phyloP scores from a whole-genome alignment of 2,888 invertebrate species.

The Parapristionchus giblindavisi region DNA sequence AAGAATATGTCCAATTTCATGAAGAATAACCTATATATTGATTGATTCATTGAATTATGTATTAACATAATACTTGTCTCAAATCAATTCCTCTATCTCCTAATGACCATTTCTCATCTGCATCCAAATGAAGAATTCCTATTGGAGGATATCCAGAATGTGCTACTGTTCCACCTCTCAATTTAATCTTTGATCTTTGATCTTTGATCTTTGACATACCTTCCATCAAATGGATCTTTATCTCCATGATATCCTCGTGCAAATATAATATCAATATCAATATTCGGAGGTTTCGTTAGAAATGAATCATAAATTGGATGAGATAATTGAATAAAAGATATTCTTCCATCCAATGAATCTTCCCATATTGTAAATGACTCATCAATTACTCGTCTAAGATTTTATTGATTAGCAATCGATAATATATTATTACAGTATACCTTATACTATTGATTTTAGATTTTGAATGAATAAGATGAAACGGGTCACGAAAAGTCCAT shows the following conservation, averaged over 20 bases:
- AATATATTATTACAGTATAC: neutral
- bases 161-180: constrained; percentile 59
- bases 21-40: constrained; percentile 59
- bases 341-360: constrained; percentile 14
- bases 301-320: neutral
- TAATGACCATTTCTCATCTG: constrained; percentile 56
- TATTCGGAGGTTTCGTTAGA: neutral
- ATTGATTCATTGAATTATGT: neutral
- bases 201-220: too few species aligned
- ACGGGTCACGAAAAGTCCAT: constrained; percentile 29
- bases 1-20: constrained; percentile 67
- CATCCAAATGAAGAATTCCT: constrained; percentile 66
- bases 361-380: constrained; percentile 25
- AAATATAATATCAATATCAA: constrained; percentile 59
- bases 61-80: constrained; percentile 36
- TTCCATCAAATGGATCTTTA: constrained; percentile 41
- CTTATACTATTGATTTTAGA: neutral
- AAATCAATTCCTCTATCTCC: constrained; percentile 39
- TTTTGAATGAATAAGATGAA: neutral
- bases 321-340: constrained; percentile 16
- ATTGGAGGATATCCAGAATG: constrained; percentile 63
- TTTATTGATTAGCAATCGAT: neutral
- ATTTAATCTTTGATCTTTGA: neutral
- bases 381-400: constrained; percentile 10
- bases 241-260: constrained; percentile 55